These are phyloP conservation scores for Rhabdomys pumilio DNA, from an alignment of 2,797 vertebrate genomes.

Conservation along the genomic window DNA sequence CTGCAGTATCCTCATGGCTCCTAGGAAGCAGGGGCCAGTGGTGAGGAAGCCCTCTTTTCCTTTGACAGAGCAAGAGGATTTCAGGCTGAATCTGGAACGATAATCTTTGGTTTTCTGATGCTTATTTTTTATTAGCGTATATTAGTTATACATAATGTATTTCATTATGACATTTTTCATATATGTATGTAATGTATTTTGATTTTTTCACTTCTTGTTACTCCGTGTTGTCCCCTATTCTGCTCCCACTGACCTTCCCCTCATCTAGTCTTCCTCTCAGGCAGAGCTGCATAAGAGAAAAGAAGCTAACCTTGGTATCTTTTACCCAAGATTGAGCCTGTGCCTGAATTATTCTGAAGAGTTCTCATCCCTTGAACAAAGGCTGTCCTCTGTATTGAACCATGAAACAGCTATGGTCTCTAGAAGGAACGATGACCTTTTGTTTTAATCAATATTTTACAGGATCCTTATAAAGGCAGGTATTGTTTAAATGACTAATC, in stretches of 20 bases:
- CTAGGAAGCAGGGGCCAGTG: background rate
- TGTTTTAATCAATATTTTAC: background rate
- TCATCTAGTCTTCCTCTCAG: background rate
- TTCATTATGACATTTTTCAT: background rate
- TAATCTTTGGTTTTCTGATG: slow-evolving; percentile 1
- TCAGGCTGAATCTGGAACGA: slow-evolving; percentile 1
- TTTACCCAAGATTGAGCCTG: background rate
- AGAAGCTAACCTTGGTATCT: background rate
- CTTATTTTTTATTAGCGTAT: background rate
- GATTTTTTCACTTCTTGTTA: background rate
- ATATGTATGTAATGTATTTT: background rate
- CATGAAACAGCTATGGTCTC: background rate
- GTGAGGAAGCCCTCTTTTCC: background rate
- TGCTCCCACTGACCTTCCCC: background rate
- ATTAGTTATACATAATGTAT: background rate
- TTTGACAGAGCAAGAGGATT: background rate
- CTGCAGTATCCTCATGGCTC: slow-evolving; percentile 13
- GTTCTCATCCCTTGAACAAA: background rate
- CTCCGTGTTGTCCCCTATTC: background rate
- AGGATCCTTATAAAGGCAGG: background rate
- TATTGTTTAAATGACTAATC: background rate
- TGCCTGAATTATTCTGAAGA: too few relatives aligned
- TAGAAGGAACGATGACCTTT: background rate
- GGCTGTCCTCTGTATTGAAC: background rate
- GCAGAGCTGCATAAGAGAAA: background rate